phyloP scores from a whole-genome alignment of 1,140 invertebrate species.

The Ephestia elutella region DNA sequence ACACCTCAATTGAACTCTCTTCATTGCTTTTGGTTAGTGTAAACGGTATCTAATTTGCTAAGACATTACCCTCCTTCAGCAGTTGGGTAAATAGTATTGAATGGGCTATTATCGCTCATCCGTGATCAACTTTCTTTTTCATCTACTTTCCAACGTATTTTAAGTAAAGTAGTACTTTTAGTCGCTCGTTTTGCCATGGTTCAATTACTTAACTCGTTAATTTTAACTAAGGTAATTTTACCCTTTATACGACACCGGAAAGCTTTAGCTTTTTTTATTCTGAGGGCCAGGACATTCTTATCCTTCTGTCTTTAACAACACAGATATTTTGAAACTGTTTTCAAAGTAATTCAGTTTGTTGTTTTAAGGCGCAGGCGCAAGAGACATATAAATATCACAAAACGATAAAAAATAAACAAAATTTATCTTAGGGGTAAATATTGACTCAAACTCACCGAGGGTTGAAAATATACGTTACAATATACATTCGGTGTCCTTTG shows the following conservation, averaged over 20 bases:
- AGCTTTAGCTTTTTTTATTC: no score
- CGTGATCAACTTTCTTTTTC: background rate
- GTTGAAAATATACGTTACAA: background rate
- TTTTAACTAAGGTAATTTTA: no score
- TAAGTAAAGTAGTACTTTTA: no score
- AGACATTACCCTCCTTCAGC: background rate
- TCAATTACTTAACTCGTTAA: no score
- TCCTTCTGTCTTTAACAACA: no score
- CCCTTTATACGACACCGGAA: no score
- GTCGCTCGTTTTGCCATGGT: no score
- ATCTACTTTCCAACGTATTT: background rate
- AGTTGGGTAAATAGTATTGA: background rate
- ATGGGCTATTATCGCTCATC: background rate
- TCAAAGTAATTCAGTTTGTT: no score
- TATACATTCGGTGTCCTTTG: background rate
- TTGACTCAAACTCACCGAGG: background rate
- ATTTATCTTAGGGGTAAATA: background rate
- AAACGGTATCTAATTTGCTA: constrained; percentile 16
- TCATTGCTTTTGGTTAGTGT: constrained; percentile 14
- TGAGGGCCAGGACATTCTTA: no score
- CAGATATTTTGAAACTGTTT: no score
- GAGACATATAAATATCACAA: no score
- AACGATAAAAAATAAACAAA: background rate
- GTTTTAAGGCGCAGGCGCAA: no score
- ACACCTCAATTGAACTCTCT: constrained; percentile 24